Evolutionary conservation across 2,113 vertebrate species (phyloP).

Genomic region (Salvelinus sp.): DNA sequence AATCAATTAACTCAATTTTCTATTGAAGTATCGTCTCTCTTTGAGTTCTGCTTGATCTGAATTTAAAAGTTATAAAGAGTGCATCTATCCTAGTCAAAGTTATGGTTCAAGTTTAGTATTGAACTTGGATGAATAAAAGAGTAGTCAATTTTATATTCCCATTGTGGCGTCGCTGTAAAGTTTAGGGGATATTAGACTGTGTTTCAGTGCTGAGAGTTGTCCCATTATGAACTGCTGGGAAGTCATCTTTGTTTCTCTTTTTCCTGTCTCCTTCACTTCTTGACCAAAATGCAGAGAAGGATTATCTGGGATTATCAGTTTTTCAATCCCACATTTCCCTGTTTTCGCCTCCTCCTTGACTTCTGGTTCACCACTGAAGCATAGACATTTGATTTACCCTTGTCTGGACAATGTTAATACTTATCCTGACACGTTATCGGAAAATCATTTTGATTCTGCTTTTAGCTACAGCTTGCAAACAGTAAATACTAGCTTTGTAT

Average conservation of each 20-base stretch:
- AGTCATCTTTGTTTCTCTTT: conserved; percentile 38
- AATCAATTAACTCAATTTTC: conserved; percentile 58
- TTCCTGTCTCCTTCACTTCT: conserved; percentile 50
- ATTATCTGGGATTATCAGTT: conserved; percentile 68
- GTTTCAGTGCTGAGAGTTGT: conserved; percentile 24
- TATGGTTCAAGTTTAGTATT: neutral
- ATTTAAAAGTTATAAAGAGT: conserved; percentile 38
- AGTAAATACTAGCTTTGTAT: no score
- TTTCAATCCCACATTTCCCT: conserved; percentile 51
- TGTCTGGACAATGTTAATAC: neutral
- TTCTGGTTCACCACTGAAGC: conserved; percentile 41
- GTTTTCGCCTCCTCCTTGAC: conserved; percentile 39
- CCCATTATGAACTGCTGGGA: conserved; percentile 39
- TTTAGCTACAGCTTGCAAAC: no score
- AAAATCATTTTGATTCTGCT: no score
- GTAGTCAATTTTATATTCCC: conserved; percentile 7
- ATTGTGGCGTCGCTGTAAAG: conserved; percentile 18
- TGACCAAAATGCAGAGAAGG: conserved; percentile 49
- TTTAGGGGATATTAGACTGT: conserved; percentile 26
- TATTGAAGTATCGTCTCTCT: conserved; percentile 34
- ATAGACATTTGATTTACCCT: neutral
- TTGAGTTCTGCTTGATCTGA: conserved; percentile 31
- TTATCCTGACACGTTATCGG: neutral
- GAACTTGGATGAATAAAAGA: conserved; percentile 27
- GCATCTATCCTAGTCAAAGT: conserved; percentile 31